These are phyloP conservation scores for Carcharodon carcharias DNA, from an alignment of 2,797 vertebrate genomes.

Conservation along the genomic window DNA sequence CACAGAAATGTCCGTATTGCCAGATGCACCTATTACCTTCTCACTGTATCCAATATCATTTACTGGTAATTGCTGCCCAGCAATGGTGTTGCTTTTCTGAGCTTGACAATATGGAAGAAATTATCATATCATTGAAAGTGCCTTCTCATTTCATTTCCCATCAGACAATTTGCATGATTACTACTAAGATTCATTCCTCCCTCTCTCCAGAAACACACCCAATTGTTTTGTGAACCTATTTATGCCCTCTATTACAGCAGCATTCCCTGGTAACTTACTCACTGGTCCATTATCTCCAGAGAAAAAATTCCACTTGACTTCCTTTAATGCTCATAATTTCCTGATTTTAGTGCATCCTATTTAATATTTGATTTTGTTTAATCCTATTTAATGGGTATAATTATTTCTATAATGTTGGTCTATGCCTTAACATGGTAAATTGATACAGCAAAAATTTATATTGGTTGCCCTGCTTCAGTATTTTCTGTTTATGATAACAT, in stretches of 20 bases:
- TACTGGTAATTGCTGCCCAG: neutral
- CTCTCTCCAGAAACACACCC: neutral
- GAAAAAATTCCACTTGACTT: neutral
- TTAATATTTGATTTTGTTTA: neutral
- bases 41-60: neutral
- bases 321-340: neutral
- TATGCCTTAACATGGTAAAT: neutral
- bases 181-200: neutral
- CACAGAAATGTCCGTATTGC: neutral
- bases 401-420: neutral
- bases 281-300: neutral
- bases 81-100: neutral
- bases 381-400: neutral
- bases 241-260: neutral
- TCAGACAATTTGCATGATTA: neutral
- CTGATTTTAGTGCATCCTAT: neutral
- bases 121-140: neutral
- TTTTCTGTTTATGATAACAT: neutral
- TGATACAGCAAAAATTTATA: neutral
- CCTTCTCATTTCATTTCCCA: neutral
- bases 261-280: neutral
- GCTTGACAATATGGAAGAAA: neutral
- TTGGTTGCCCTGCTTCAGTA: neutral
- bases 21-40: neutral
- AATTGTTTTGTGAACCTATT: neutral